Conservation (phyloP, 2,113 vertebrate genomes). For the Penelope pileata region DNA sequence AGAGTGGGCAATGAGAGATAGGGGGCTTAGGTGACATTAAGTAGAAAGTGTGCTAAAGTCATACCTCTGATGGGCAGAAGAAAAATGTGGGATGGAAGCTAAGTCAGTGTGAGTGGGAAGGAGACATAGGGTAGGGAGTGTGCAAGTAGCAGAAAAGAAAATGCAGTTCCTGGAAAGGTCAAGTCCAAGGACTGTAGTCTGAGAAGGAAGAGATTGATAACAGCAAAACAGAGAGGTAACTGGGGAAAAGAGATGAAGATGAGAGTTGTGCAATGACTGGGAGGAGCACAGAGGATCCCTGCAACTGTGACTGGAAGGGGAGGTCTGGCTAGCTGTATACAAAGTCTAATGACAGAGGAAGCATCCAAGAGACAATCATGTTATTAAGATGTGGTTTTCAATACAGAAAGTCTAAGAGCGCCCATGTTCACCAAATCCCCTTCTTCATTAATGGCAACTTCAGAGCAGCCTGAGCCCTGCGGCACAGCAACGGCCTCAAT, state of each 20-base stretch:
- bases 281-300: background rate
- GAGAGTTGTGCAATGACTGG: background rate
- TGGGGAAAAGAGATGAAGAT: background rate
- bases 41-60: background rate
- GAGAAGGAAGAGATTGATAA: background rate
- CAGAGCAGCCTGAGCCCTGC: background rate
- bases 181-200: background rate
- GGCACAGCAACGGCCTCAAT: constrained; percentile 45
- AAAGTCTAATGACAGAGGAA: background rate
- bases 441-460: constrained; percentile 41
- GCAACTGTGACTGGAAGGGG: background rate
- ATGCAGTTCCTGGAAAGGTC: background rate
- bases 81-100: background rate
- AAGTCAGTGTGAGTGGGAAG: background rate
- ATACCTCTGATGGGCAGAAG: background rate
- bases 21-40: background rate
- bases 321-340: background rate
- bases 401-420: background rate
- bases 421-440: constrained; percentile 16
- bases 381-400: background rate
- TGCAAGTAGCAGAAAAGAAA: background rate
- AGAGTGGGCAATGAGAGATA: background rate
- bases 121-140: background rate
- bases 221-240: background rate
- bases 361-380: background rate